phyloP scores from a whole-genome alignment of 2,113 vertebrate species.

The Columbina picui region DNA sequence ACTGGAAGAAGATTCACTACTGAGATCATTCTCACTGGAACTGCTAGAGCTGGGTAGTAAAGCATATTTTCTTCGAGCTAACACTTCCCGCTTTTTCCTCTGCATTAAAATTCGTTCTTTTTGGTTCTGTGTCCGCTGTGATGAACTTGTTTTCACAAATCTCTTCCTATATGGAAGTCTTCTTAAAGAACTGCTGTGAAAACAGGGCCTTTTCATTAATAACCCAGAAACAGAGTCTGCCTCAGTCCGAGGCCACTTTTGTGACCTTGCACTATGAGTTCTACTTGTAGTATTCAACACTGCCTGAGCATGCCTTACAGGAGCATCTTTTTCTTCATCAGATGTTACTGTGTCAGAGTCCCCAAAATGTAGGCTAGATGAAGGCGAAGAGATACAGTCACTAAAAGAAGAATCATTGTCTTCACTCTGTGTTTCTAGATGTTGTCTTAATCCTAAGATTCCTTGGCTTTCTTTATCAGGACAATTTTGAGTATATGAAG shows the following conservation, averaged over 20 bases:
- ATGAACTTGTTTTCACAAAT: constrained; percentile 87
- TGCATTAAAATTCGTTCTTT: constrained; percentile 93
- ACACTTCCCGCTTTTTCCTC: constrained; percentile 92
- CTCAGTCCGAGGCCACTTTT: constrained; percentile 92
- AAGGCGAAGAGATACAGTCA: constrained; percentile 95
- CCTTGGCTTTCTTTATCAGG: constrained; percentile 84
- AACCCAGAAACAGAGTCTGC: constrained; percentile 84
- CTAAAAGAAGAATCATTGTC: constrained; percentile 96
- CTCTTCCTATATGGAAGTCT: constrained; percentile 90
- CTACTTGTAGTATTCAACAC: constrained; percentile 79
- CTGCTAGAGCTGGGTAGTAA: constrained; percentile 95
- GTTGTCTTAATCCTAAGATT: constrained; percentile 79
- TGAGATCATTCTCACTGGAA: constrained; percentile 93
- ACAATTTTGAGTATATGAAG: constrained; percentile 87
- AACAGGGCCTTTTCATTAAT: constrained; percentile 91
- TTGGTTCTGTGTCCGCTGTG: constrained; percentile 92
- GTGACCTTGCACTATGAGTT: constrained; percentile 86
- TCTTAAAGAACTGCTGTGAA: constrained; percentile 79
- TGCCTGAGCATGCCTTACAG: constrained; percentile 77
- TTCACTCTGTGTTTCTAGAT: constrained; percentile 86
- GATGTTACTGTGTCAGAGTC: constrained; percentile 97
- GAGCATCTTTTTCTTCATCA: constrained; percentile 87
- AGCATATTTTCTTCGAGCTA: constrained; percentile 91
- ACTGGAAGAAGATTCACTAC: constrained; percentile 89
- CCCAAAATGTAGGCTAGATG: constrained; percentile 94